Percentiles rank a stretch among this genome's conserved stretches.
phyloP scores from a whole-genome alignment of 2,888 invertebrate species.

The Drosophila imparisetae region DNA sequence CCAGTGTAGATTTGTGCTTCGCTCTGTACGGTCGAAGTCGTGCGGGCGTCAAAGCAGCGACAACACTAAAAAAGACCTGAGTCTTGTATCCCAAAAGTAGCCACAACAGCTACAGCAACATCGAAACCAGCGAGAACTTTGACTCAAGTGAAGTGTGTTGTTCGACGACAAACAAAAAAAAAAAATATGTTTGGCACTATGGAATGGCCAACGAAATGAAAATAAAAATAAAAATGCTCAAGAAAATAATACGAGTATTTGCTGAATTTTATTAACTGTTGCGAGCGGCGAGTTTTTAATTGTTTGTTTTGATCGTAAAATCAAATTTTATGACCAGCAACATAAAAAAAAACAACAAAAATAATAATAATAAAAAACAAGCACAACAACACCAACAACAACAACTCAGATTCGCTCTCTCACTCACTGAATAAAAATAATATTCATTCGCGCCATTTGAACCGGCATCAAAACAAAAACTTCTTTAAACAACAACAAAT shows the following conservation, averaged over 20 bases:
- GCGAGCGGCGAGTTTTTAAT: conserved; percentile 81
- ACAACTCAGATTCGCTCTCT: conserved; percentile 49
- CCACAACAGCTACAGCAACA: conserved; percentile 40
- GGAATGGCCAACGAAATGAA: conserved; percentile 8
- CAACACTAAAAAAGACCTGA: conserved; percentile 38
- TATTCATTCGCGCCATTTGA: conserved; percentile 58
- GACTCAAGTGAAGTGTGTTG: conserved; percentile 38
- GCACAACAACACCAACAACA: conserved; percentile 23
- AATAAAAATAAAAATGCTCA: conserved; percentile 5
- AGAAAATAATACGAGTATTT: conserved; percentile 20
- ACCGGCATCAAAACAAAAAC: conserved; percentile 56
- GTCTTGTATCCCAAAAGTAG: conserved; percentile 28
- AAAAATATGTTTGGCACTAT: not conserved
- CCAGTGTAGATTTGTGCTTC: conserved; percentile 85
- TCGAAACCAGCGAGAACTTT: conserved; percentile 48
- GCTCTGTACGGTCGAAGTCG: conserved; percentile 84
- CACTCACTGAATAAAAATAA: conserved; percentile 48
- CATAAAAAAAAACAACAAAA: conserved; percentile 57
- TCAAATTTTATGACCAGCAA: conserved; percentile 81
- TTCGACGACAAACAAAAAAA: conserved; percentile 31
- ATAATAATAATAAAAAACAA: conserved; percentile 57
- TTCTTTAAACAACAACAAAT: conserved; percentile 31
- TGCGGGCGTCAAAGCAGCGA: conserved; percentile 62
- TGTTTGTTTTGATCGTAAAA: conserved; percentile 84
- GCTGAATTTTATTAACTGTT: conserved; percentile 73